A percentile compares a stretch with the other conserved stretches of the same genome.
Evolutionary conservation across 1,140 invertebrate species (phyloP).

Genomic region (Agraylea sexmaculata): DNA sequence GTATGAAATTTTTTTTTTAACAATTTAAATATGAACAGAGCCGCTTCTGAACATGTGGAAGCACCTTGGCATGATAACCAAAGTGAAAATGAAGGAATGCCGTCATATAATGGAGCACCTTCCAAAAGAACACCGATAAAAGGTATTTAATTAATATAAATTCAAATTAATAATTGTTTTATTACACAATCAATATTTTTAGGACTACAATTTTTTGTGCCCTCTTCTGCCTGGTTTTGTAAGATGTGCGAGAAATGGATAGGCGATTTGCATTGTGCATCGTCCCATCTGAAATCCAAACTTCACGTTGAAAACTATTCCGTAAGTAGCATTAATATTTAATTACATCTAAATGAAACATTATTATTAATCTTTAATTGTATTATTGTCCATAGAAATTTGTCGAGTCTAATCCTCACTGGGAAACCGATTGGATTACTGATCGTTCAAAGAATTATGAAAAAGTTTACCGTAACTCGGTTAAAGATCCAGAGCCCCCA

Average conservation of each 20-base stretch:
- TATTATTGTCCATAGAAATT: constrained; percentile 45
- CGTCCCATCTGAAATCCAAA: constrained; percentile 67
- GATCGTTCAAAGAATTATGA: constrained; percentile 64
- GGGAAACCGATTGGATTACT: constrained; percentile 72
- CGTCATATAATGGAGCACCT: constrained; percentile 52
- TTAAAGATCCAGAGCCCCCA: constrained; percentile 18
- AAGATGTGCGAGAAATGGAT: constrained; percentile 77
- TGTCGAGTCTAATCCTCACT: constrained; percentile 68
- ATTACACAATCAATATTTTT: constrained; percentile 22
- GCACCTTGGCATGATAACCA: constrained; percentile 62
- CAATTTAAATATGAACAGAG: constrained; percentile 26
- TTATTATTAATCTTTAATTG: background rate
- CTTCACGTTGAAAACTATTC: constrained; percentile 66
- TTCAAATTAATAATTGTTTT: constrained; percentile 8
- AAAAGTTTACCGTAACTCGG: constrained; percentile 25
- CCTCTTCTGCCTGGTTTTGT: constrained; percentile 80
- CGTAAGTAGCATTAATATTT: constrained; percentile 40
- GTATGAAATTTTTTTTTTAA: constrained; percentile 3
- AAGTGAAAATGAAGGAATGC: constrained; percentile 49
- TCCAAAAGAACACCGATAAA: constrained; percentile 67
- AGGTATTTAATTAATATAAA: constrained; percentile 36
- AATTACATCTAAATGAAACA: constrained; percentile 3
- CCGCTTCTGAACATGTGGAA: constrained; percentile 53
- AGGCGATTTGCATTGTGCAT: constrained; percentile 75
- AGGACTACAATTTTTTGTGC: constrained; percentile 76